These are phyloP conservation scores for Bombus ignitus DNA, from an alignment of 1,140 invertebrate genomes.

Conservation along the genomic window DNA sequence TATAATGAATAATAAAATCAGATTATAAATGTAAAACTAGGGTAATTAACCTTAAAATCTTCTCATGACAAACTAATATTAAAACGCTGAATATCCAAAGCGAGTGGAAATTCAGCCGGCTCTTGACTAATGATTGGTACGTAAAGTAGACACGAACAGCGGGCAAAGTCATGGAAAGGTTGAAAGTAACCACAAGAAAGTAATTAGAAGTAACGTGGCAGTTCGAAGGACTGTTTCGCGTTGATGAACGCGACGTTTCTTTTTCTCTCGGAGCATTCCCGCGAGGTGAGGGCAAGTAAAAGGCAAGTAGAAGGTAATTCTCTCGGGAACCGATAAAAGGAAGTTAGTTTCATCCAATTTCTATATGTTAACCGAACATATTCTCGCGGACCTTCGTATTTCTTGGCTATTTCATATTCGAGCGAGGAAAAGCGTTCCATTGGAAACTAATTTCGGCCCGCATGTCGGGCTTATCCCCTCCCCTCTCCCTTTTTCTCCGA, in stretches of 20 bases:
- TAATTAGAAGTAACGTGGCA: background rate
- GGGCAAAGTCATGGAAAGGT: background rate
- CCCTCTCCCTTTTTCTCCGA: background rate
- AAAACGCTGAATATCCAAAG: background rate
- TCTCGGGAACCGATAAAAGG: slow-evolving; percentile 10
- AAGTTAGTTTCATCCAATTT: slow-evolving; percentile 42
- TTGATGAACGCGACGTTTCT: background rate
- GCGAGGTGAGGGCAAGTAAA: background rate
- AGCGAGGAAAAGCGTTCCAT: background rate
- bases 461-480: background rate
- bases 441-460: background rate
- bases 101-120: background rate
- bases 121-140: too few relatives aligned
- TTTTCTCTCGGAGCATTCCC: background rate
- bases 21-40: too few relatives aligned
- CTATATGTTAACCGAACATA: slow-evolving; percentile 4
- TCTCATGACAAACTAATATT: background rate
- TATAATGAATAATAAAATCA: too few relatives aligned
- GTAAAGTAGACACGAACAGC: background rate
- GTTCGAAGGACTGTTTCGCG: background rate
- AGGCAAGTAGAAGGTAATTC: slow-evolving; percentile 14
- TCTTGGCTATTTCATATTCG: background rate
- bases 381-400: background rate
- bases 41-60: background rate
- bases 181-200: background rate